phyloP scores from a whole-genome alignment of 2,797 vertebrate genomes.

The Pangasius larnaudii region DNA sequence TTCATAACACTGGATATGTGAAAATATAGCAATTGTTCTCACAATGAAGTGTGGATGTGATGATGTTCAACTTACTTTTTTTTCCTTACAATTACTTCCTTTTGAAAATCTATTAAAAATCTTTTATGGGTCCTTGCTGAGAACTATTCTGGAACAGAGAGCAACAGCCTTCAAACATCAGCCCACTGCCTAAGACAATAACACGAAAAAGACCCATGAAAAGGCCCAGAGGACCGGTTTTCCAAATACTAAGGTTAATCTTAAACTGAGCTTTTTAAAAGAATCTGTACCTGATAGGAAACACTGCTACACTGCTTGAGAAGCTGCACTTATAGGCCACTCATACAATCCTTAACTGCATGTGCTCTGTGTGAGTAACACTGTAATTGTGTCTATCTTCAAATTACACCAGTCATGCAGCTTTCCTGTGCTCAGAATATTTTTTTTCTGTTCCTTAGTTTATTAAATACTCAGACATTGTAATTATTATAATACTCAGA shows the following conservation, averaged over 20 bases:
- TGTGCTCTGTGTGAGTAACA: conserved; percentile 3
- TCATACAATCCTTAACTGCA: not conserved
- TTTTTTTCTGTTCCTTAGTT: not conserved
- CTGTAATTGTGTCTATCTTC: conserved; percentile 23
- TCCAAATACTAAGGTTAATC: not conserved
- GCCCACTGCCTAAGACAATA: conserved; percentile 19
- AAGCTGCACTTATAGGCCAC: not conserved
- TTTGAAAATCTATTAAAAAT: conserved; percentile 4
- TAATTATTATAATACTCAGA: conserved; percentile 23
- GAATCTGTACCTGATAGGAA: not conserved
- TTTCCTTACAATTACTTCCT: not conserved
- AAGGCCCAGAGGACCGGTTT: not conserved
- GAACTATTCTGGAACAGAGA: conserved; percentile 18
- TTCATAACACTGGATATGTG: not conserved
- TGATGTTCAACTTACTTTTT: not conserved
- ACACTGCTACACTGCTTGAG: not conserved
- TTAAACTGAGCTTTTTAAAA: not conserved
- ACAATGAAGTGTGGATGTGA: not conserved
- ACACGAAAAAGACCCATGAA: not conserved
- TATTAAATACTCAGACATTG: conserved; percentile 32
- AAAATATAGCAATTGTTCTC: not conserved
- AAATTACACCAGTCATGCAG: conserved; percentile 27
- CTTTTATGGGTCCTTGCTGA: conserved; percentile 28
- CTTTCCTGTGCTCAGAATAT: not conserved
- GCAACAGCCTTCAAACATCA: conserved; percentile 16